phyloP scores from a whole-genome alignment of 2,113 vertebrate species.

The Strix aluco region DNA sequence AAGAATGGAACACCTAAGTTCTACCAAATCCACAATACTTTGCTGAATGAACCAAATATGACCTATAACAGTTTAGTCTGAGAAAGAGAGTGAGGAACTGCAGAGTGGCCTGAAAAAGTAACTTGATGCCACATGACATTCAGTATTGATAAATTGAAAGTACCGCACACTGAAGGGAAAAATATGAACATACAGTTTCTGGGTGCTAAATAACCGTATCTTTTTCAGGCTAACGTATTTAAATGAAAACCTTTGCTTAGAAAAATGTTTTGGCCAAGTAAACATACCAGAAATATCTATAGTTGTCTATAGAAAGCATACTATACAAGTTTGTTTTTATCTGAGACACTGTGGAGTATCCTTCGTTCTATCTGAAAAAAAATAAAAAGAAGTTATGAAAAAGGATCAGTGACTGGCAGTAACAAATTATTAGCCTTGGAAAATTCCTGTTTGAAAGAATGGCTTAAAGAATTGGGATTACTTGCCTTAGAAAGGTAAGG shows the following conservation, averaged over 20 bases:
- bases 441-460: neutral
- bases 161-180: neutral
- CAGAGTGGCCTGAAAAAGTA: neutral
- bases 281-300: neutral
- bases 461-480: slow-evolving; percentile 2
- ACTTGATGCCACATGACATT: neutral
- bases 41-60: neutral
- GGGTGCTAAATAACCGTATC: neutral
- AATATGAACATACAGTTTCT: neutral
- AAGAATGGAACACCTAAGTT: neutral
- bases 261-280: neutral
- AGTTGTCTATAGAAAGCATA: neutral
- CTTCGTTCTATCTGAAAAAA: neutral
- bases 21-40: neutral
- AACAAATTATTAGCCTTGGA: neutral
- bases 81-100: neutral
- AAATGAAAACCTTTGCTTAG: neutral
- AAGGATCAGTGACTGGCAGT: neutral
- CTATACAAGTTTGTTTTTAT: neutral
- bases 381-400: neutral
- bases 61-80: neutral
- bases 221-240: neutral
- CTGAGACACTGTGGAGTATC: neutral
- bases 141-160: neutral
- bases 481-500: neutral